Conservation (phyloP, 2,113 vertebrate species). For the Paralichthys olivaceus region DNA sequence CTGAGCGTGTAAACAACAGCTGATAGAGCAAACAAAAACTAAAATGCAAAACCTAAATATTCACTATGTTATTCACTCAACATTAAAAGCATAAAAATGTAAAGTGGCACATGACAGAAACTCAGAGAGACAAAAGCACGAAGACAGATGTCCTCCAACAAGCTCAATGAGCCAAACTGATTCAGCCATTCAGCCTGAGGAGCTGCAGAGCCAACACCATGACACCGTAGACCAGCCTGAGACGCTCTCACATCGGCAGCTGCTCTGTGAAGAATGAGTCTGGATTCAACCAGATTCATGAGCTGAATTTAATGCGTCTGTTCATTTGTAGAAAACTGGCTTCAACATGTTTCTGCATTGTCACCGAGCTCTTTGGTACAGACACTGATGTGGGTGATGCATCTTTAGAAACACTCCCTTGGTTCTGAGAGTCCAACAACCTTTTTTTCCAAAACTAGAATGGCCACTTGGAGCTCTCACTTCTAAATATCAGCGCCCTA, state of each 20-base stretch:
- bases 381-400: neutral
- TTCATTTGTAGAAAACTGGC: neutral
- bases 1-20: neutral
- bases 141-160: neutral
- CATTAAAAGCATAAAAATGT: neutral
- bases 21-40: neutral
- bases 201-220: neutral
- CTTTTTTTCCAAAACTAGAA: too few relatives aligned
- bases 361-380: neutral
- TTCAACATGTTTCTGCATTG: neutral
- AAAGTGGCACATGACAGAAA: neutral
- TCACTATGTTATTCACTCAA: too few relatives aligned
- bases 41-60: neutral
- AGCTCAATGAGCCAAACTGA: neutral
- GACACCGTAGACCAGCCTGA: conserved; percentile 10
- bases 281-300: neutral
- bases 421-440: too few relatives aligned
- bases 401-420: neutral
- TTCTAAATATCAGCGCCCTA: too few relatives aligned
- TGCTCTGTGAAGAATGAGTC: conserved; percentile 39
- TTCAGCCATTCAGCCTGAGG: neutral
- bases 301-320: neutral
- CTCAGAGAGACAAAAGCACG: neutral
- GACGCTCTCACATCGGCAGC: conserved; percentile 31
- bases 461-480: too few relatives aligned